Evolutionary conservation across 2,797 vertebrate genomes (phyloP).

Genomic region (Gorsachius magnificus): DNA sequence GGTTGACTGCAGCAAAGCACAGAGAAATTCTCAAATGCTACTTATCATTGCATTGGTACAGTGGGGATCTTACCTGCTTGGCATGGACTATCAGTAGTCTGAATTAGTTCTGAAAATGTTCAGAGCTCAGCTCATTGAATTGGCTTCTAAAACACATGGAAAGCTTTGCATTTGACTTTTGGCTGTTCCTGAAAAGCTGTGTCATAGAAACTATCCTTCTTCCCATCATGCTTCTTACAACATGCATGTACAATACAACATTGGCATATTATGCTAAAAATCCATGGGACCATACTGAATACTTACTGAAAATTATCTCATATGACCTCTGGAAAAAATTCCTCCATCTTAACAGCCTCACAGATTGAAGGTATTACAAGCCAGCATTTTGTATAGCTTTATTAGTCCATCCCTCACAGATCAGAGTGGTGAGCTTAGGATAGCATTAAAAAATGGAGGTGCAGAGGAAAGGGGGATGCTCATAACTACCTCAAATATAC

Average conservation of each 20-base stretch:
- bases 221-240: neutral
- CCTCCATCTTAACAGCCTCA: neutral
- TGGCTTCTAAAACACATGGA: neutral
- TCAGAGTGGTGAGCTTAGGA: neutral
- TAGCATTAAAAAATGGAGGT: neutral
- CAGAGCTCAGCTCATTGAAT: neutral
- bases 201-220: neutral
- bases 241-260: neutral
- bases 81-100: neutral
- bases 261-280: neutral
- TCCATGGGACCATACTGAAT: neutral
- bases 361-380: neutral
- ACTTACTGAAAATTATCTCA: rapidly evolving
- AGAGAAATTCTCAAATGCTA: neutral
- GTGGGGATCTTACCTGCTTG: neutral
- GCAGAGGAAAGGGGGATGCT: neutral
- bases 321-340: neutral
- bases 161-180: neutral
- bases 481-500: neutral
- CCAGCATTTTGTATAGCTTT: neutral
- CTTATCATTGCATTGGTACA: neutral
- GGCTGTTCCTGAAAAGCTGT: neutral
- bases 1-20: neutral
- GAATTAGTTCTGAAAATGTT: neutral
- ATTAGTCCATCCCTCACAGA: neutral